Base-by-base conservation (phyloP, 2,888 invertebrate species). In the Standfussiana lucernea region DNA sequence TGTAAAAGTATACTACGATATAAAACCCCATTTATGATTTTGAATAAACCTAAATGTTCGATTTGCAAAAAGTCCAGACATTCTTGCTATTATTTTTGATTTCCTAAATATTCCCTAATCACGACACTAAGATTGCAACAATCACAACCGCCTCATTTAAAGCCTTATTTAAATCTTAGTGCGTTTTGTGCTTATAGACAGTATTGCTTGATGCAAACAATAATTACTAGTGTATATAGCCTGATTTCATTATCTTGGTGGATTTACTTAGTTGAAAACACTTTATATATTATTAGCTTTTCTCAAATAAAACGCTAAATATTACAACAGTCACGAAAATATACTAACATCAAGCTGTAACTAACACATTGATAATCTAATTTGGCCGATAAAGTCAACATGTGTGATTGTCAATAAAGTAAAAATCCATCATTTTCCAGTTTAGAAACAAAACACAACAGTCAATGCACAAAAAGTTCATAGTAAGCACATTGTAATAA, bases 61-160 rank as follows among this genome's bases (percentile, higher is more conserved):
- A 53, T 86, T 72, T 62, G 35, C 10, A 37, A 32, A 77, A 35
- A 42, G 28, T 53, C 69, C 40, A 8, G 53, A n/a, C 4, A 59
- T n/a, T 45, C 8, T 74, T 72, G 47, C 5, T 37, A 35, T 32
- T 50, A 67, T 32, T 85, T 70, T 82, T 6, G 73, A 78, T 76
- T 69, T 62, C 37, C 37, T 82, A 76, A 67, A 67, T 72, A 84
- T 79, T 75, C 64, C 61, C 28, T 88, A 73, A 62, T 77, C 77
- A 87, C 76, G 83, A 90, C 89, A 90, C 89, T 89, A 89, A 90
- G 89, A 92, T 90, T 89, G 89, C 88, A 83, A 90, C 88, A 88
- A 90, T 95, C 95, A 95, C 95, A 95, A 95, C 95, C 95, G 86
- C 90, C 83, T 84, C 86, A 90, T 86, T 93, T 93, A 92, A 93